A percentile compares a stretch with the other conserved stretches of the same genome.
Conservation (phyloP, 2,113 vertebrate genomes). For the Zootoca vivipara region DNA sequence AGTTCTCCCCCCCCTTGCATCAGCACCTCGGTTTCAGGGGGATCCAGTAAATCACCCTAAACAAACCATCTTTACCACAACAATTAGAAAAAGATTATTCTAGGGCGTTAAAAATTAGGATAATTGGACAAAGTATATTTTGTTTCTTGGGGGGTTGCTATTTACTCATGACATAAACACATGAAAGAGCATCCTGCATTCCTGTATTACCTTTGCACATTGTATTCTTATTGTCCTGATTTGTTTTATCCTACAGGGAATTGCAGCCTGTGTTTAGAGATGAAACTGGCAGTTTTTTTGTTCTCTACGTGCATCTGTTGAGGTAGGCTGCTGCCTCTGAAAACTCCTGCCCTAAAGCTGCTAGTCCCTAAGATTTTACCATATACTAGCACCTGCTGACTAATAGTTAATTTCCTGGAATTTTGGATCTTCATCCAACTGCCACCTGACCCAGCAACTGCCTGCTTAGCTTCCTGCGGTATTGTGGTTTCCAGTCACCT, state of each 20-base stretch:
- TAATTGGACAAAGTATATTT: not conserved
- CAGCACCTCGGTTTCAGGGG: too few species aligned
- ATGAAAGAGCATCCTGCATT: not conserved
- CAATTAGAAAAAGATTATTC: not conserved
- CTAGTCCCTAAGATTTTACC: too few species aligned
- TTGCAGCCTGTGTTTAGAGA: not conserved
- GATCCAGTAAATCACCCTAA: not conserved
- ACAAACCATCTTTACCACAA: not conserved
- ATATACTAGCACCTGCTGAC: too few species aligned
- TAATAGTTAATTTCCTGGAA: not conserved
- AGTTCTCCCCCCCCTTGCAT: too few species aligned
- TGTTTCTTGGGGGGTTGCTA: not conserved
- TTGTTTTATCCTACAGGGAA: not conserved
- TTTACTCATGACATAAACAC: too few species aligned
- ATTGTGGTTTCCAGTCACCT: conserved; percentile 10
- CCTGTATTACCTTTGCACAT: not conserved
- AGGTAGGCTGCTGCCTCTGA: not conserved
- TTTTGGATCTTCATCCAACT: too few species aligned
- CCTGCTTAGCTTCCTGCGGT: not conserved
- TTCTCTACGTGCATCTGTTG: too few species aligned
- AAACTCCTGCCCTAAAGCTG: not conserved
- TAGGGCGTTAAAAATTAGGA: not conserved
- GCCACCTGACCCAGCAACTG: too few species aligned
- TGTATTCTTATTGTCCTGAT: not conserved
- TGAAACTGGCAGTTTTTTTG: not conserved